phyloP scores from a whole-genome alignment of 2,113 vertebrate genomes.

The Oxyura jamaicensis region DNA sequence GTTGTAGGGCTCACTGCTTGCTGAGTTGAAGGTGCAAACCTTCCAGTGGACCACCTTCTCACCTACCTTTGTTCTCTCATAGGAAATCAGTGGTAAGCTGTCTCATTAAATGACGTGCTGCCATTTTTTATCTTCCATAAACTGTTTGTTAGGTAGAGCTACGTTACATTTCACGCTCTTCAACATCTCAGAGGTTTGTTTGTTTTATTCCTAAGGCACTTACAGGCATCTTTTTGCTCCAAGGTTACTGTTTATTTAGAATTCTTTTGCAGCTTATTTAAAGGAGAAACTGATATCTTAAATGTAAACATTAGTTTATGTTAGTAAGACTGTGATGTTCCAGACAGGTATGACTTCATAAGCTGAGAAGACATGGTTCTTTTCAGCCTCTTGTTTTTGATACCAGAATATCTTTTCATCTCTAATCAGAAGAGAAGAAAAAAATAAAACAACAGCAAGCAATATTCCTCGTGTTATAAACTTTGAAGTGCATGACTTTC shows the following conservation, averaged over 20 bases:
- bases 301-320: not conserved
- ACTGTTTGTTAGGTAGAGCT: not conserved
- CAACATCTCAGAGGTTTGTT: not conserved
- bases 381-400: not conserved
- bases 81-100: not conserved
- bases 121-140: not conserved
- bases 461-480: not conserved
- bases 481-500: not conserved
- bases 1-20: fast-evolving
- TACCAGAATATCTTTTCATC: not conserved
- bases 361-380: not conserved
- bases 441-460: not conserved
- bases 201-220: not conserved
- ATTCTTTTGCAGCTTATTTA: not conserved
- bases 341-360: not conserved
- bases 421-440: not conserved
- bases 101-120: not conserved
- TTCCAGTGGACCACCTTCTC: not conserved
- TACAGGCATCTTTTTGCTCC: not conserved
- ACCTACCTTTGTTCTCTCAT: no score
- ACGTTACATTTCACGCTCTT: not conserved
- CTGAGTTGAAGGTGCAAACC: not conserved
- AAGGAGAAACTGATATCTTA: not conserved
- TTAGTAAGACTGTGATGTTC: not conserved
- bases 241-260: not conserved